Conservation (phyloP, 2,888 invertebrate species). For the Orthosia cruda region DNA sequence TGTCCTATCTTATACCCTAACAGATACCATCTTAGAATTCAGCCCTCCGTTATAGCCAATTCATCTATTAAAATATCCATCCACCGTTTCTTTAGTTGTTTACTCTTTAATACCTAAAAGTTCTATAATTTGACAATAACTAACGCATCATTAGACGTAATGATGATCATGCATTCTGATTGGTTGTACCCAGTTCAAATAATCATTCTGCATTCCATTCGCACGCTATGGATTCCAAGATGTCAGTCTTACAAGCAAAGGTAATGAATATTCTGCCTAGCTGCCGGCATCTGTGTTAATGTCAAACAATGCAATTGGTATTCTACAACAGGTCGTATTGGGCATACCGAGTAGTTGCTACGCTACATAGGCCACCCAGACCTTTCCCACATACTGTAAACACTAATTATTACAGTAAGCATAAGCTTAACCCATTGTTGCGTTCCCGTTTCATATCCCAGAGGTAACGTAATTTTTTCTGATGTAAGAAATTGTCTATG, state of each 20-base stretch:
- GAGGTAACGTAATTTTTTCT: too few relatives aligned
- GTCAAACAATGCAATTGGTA: conserved; percentile 33
- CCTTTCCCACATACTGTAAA: not conserved
- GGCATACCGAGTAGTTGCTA: not conserved
- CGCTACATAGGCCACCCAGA: not conserved
- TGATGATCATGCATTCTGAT: not conserved
- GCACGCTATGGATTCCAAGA: conserved; percentile 32
- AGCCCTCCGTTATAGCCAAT: too few relatives aligned
- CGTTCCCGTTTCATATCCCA: too few relatives aligned
- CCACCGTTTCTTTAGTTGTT: not conserved
- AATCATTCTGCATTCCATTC: conserved; percentile 15
- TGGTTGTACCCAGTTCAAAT: not conserved
- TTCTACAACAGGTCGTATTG: conserved; percentile 1
- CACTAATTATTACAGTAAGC: not conserved
- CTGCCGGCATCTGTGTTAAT: conserved; percentile 41
- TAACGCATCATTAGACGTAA: not conserved
- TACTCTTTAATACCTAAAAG: too few relatives aligned
- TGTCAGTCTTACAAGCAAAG: conserved; percentile 8
- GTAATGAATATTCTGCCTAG: conserved; percentile 44
- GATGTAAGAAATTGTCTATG: too few relatives aligned
- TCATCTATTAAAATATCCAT: not conserved
- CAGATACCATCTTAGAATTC: too few relatives aligned
- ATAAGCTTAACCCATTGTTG: not conserved
- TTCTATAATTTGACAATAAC: not conserved
- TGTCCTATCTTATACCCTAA: too few relatives aligned